Evolutionary conservation across 2,113 vertebrate genomes (phyloP).

Genomic region (Tamias sibiricus): DNA sequence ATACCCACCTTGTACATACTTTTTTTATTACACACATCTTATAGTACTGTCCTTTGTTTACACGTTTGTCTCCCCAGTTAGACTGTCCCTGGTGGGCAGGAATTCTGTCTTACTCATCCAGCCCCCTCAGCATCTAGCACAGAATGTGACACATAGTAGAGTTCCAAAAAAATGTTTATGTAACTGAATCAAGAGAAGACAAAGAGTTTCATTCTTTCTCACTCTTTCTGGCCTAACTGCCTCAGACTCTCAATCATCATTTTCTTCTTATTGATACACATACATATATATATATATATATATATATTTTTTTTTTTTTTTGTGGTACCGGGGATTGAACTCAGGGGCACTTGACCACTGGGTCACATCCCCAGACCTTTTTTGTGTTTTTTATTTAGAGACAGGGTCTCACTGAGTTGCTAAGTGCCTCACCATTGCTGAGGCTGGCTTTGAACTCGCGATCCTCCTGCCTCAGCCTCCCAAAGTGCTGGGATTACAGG

Average conservation of each 20-base stretch:
- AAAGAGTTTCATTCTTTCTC: neutral
- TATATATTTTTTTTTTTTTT: no score
- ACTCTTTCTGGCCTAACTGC: neutral
- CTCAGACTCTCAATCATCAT: neutral
- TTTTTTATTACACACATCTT: neutral
- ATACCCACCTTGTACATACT: neutral
- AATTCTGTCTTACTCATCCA: conserved; percentile 24
- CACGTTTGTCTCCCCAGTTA: neutral
- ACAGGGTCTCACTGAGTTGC: no score
- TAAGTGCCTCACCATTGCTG: no score
- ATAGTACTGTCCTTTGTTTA: conserved; percentile 12
- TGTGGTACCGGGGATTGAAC: no score
- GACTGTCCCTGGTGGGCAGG: neutral
- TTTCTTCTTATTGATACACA: neutral
- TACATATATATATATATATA: no score
- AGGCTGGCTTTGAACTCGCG: no score
- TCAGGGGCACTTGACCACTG: no score
- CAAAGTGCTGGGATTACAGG: no score
- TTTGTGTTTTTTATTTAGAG: no score
- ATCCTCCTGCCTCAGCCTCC: no score
- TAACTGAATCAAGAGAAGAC: conserved; percentile 3
- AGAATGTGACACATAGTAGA: neutral
- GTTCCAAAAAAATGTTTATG: neutral
- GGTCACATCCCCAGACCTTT: no score
- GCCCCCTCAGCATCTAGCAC: neutral